Evolutionary conservation across 2,113 vertebrate species (phyloP).

Genomic region (Saccopteryx bilineata): DNA sequence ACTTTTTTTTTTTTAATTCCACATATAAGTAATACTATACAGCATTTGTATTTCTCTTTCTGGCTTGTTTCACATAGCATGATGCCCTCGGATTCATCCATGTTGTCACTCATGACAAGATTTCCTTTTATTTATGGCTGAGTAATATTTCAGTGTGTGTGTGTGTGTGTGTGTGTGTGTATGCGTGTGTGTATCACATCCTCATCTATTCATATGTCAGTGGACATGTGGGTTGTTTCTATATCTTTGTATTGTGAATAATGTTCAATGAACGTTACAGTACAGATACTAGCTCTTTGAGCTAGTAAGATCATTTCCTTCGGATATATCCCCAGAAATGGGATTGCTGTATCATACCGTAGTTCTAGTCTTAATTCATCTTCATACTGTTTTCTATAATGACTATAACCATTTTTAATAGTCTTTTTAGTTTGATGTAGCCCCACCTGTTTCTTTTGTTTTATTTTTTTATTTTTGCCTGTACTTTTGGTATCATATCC

Average conservation of each 20-base stretch:
- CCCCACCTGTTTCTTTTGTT: no score
- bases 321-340: neutral
- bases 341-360: neutral
- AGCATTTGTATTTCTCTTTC: neutral
- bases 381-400: neutral
- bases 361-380: neutral
- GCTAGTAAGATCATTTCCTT: neutral
- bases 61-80: neutral
- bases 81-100: neutral
- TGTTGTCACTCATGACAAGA: neutral
- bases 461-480: neutral
- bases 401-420: neutral
- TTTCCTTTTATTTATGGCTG: neutral
- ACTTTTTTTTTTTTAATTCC: neutral
- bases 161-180: neutral
- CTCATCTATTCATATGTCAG: neutral
- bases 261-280: neutral
- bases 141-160: neutral
- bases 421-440: no score
- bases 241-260: neutral
- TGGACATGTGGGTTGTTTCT: neutral
- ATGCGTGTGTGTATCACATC: neutral
- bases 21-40: neutral
- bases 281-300: neutral
- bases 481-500: neutral